Percentiles rank a stretch among this genome's conserved stretches.
These are phyloP conservation scores for Acropora yongei DNA, from an alignment of 64 coral and sea anemone genomes.

Conservation along the genomic window DNA sequence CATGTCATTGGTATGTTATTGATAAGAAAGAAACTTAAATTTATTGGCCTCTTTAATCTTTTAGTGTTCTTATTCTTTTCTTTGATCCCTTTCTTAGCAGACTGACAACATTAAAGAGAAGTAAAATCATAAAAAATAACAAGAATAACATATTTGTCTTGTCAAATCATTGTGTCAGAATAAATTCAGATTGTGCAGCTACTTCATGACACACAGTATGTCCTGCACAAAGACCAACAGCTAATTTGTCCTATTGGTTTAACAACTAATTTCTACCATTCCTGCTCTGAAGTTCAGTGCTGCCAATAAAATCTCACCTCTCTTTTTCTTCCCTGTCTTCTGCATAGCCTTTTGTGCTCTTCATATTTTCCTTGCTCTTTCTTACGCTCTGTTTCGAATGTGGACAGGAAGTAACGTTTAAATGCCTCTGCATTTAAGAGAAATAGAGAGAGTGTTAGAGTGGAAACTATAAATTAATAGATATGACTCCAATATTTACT, in stretches of 20 bases:
- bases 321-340: slow-evolving; percentile 11
- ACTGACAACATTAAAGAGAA: not conserved
- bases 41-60: not conserved
- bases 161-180: not conserved
- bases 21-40: not conserved
- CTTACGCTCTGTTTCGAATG: not conserved
- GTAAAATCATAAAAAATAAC: not conserved
- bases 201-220: not conserved
- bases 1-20: not conserved
- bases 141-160: not conserved
- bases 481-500: slow-evolving; percentile 6
- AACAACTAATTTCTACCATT: not conserved
- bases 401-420: not conserved
- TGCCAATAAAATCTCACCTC: not conserved
- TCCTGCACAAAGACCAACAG: not conserved
- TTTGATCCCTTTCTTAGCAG: not conserved
- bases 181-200: not conserved
- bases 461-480: not conserved
- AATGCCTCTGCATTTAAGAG: slow-evolving; percentile 12
- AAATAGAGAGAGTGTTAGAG: slow-evolving; percentile 7
- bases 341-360: slow-evolving; percentile 8
- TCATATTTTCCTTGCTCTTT: slow-evolving; percentile 2
- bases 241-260: not conserved
- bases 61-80: not conserved
- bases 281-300: not conserved